phyloP scores from a whole-genome alignment of 2,888 invertebrate genomes.

The Parnassius apollo region DNA sequence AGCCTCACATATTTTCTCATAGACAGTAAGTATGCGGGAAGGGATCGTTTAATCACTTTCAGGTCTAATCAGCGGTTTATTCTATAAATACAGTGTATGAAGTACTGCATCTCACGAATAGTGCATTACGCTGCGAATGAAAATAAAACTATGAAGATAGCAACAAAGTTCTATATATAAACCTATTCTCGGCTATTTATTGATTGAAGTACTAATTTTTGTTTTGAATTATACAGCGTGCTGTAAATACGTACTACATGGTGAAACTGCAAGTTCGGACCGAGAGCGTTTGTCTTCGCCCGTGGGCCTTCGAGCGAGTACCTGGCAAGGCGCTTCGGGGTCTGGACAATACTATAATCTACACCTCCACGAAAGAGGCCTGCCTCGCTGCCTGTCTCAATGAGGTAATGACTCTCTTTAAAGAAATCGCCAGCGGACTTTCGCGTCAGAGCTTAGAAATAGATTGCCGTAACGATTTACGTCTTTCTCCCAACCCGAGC shows the following conservation, averaged over 20 bases:
- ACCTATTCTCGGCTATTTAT: background rate
- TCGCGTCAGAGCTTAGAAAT: constrained; percentile 39
- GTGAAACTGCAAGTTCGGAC: constrained; percentile 94
- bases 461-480: constrained; percentile 38
- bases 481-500: constrained; percentile 42
- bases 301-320: constrained; percentile 96
- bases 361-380: constrained; percentile 96
- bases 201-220: constrained; percentile 6
- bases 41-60: constrained; percentile 52
- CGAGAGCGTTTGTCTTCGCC: constrained; percentile 94
- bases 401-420: constrained; percentile 81
- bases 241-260: constrained; percentile 97
- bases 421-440: constrained; percentile 36
- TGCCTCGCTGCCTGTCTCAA: constrained; percentile 95
- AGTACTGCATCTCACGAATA: constrained; percentile 39
- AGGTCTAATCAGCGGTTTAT: constrained; percentile 51
- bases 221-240: constrained; percentile 70
- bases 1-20: constrained; percentile 32
- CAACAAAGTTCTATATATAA: constrained; percentile 16
- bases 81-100: constrained; percentile 42
- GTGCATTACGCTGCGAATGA: constrained; percentile 33
- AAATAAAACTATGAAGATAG: constrained; percentile 32
- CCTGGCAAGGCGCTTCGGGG: constrained; percentile 96
- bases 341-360: constrained; percentile 94
- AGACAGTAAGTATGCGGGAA: constrained; percentile 44